phyloP scores from a whole-genome alignment of 2,888 invertebrate species.

The Eilema sororculum region DNA sequence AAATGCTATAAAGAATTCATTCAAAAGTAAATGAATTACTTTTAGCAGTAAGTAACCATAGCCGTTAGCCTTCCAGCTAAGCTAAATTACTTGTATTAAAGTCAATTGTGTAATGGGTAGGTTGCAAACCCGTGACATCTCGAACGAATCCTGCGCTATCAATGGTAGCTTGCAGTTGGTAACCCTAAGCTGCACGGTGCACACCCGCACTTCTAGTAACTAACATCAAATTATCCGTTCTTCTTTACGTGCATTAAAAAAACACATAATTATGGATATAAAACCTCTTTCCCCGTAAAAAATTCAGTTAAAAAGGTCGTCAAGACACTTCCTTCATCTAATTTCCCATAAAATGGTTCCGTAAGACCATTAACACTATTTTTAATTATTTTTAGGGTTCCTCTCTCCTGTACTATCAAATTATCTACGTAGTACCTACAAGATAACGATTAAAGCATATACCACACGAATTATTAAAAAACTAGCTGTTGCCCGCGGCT shows the following conservation, averaged over 20 bases:
- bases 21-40: too few relatives aligned
- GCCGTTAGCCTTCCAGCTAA: too few relatives aligned
- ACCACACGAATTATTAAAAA: too few relatives aligned
- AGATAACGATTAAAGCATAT: background rate
- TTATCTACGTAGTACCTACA: background rate
- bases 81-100: too few relatives aligned
- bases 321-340: conserved; percentile 79
- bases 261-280: conserved; percentile 83
- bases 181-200: conserved; percentile 45
- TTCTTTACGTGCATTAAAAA: conserved; percentile 73
- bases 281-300: conserved; percentile 83
- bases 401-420: background rate
- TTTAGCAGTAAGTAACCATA: too few relatives aligned
- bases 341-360: conserved; percentile 79
- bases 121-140: too few relatives aligned
- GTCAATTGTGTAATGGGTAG: too few relatives aligned
- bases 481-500: too few relatives aligned
- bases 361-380: conserved; percentile 81
- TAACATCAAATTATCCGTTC: conserved; percentile 73
- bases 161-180: background rate
- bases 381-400: conserved; percentile 56
- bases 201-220: conserved; percentile 64
- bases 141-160: too few relatives aligned
- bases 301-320: conserved; percentile 80
- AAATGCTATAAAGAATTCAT: too few relatives aligned